phyloP scores from a whole-genome alignment of 2,797 vertebrate genomes.

The Chaetodon trifasciatus region DNA sequence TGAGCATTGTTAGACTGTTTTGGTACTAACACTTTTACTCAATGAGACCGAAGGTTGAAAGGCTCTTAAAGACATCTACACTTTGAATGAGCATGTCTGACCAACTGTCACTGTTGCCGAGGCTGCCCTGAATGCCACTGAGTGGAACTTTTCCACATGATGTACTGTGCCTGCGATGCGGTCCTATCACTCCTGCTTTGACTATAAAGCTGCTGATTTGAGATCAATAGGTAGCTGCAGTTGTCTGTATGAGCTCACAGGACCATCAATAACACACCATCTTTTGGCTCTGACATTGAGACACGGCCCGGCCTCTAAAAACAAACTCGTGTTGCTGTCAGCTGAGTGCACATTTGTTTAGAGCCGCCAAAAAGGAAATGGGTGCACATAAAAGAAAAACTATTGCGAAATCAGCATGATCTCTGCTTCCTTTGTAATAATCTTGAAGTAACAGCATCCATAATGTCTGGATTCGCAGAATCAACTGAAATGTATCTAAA shows the following conservation, averaged over 20 bases:
- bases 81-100: conserved; percentile 22
- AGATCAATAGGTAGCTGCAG: conserved; percentile 72
- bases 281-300: conserved; percentile 59
- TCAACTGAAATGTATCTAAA: background rate
- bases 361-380: background rate
- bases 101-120: conserved; percentile 32
- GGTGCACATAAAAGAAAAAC: background rate
- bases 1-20: background rate
- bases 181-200: conserved; percentile 53
- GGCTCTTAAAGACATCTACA: conserved; percentile 25
- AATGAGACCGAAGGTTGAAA: conserved; percentile 27
- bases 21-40: background rate
- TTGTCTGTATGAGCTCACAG: conserved; percentile 63
- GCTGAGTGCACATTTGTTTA: background rate
- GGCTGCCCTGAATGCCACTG: conserved; percentile 23
- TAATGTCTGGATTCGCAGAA: background rate
- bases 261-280: conserved; percentile 77
- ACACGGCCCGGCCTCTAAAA: conserved; percentile 27
- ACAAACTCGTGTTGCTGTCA: conserved; percentile 28
- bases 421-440: no score
- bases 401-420: background rate
- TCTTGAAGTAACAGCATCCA: background rate
- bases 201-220: conserved; percentile 66
- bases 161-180: conserved; percentile 39
- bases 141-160: conserved; percentile 55